Evolutionary conservation across 2,113 vertebrate species (phyloP).

Genomic region (Ictalurus furcatus): DNA sequence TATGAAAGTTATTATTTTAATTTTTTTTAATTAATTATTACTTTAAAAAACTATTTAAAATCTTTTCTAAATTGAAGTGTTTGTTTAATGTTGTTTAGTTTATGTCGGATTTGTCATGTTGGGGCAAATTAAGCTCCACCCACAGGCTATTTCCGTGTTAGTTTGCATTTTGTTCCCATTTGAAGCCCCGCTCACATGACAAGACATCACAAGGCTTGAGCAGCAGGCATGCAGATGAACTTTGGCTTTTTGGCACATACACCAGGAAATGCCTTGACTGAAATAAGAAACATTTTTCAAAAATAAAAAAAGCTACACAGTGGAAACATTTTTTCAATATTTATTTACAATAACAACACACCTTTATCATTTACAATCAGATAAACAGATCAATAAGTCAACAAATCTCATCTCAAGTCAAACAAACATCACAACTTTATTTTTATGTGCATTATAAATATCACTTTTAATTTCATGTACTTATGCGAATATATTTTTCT

Average conservation of each 20-base stretch:
- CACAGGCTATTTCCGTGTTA: neutral
- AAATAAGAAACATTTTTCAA: neutral
- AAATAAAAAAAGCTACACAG: neutral
- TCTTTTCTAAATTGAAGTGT: too few species aligned
- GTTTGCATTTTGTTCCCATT: neutral
- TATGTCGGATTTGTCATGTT: too few species aligned
- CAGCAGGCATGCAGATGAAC: neutral
- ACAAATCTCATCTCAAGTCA: neutral
- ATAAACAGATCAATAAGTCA: neutral
- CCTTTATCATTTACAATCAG: neutral
- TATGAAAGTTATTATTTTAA: too few species aligned
- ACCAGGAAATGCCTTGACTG: neutral
- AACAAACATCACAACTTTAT: neutral
- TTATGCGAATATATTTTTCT: neutral
- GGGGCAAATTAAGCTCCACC: neutral
- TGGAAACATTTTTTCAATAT: neutral
- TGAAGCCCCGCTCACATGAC: neutral
- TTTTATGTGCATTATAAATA: neutral
- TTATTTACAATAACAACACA: neutral
- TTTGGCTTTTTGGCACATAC: neutral
- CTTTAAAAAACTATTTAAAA: too few species aligned
- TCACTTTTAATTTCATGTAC: neutral
- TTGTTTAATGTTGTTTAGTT: neutral
- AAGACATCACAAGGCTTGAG: neutral
- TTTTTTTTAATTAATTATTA: too few species aligned